Percentiles rank a stretch among this genome's conserved stretches.
These are phyloP conservation scores for Amiota communis DNA, from an alignment of 2,888 invertebrate genomes.

Conservation along the genomic window DNA sequence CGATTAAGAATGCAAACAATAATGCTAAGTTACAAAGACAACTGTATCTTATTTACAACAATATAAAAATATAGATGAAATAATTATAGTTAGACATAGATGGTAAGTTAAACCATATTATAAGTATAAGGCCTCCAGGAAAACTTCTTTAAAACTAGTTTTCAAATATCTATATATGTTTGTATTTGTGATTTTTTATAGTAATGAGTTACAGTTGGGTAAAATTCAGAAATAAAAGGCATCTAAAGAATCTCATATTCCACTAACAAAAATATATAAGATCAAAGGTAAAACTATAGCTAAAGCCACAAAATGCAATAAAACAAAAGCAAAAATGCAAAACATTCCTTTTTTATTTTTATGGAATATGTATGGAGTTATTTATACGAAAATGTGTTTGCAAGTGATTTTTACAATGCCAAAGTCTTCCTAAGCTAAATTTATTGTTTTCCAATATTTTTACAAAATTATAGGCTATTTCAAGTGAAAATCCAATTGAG, in stretches of 20 bases:
- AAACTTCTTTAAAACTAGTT: not conserved
- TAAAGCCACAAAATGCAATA: not conserved
- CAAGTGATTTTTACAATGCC: not conserved
- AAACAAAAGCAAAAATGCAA: slow-evolving; percentile 9
- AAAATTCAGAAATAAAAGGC: not conserved
- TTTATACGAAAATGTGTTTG: not conserved
- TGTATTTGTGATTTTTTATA: slow-evolving; percentile 27
- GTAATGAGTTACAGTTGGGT: not conserved
- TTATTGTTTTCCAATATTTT: too few relatives aligned
- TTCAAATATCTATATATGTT: not conserved
- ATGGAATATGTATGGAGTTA: not conserved
- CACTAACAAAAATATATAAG: not conserved
- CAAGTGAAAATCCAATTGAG: too few relatives aligned
- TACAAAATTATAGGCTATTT: too few relatives aligned
- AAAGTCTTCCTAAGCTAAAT: slow-evolving; percentile 1
- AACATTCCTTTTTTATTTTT: slow-evolving; percentile 10
- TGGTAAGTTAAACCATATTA: not conserved
- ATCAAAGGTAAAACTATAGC: not conserved
- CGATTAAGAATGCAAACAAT: too few relatives aligned
- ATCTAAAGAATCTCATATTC: slow-evolving; percentile 17
- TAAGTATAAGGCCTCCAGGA: too few relatives aligned
- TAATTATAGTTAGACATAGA: slow-evolving; percentile 18
- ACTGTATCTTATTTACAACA: slow-evolving; percentile 33
- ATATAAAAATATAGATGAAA: slow-evolving; percentile 36
- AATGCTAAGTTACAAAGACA: too few relatives aligned